Evolutionary conservation across 2,888 invertebrate species (phyloP).

Genomic region (Anaspis maculata): DNA sequence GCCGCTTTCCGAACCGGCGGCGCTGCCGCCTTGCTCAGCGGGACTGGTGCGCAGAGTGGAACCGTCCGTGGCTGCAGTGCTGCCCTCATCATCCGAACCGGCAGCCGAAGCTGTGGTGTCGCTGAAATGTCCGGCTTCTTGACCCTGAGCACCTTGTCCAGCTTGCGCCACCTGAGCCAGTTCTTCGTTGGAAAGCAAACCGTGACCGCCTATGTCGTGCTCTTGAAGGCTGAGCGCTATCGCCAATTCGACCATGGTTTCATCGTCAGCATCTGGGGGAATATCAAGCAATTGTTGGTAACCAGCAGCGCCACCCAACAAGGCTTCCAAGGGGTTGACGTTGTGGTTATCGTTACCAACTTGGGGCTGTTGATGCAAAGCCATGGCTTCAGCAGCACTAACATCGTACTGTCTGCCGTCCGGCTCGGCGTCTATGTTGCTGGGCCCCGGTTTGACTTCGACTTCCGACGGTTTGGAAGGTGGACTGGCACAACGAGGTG

Average conservation of each 20-base stretch:
- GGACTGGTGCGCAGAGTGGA: constrained; percentile 82
- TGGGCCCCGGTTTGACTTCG: constrained; percentile 1
- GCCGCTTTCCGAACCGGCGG: constrained; percentile 77
- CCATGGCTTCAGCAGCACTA: constrained; percentile 32
- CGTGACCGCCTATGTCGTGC: constrained; percentile 54
- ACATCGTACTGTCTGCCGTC: constrained; percentile 23
- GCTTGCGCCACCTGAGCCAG: constrained; percentile 15
- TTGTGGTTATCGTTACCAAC: constrained; percentile 21
- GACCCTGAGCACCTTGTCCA: constrained; percentile 21
- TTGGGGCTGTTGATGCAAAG: constrained; percentile 15
- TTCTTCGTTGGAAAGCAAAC: constrained; percentile 34
- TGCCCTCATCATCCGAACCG: constrained; percentile 88
- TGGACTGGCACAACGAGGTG: constrained; percentile 59
- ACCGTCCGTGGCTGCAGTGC: constrained; percentile 91
- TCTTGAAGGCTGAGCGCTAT: constrained; percentile 90
- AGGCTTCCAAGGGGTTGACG: constrained; percentile 43
- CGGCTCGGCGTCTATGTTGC: not conserved
- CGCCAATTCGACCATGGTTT: constrained; percentile 93
- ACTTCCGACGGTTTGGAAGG: constrained; percentile 33
- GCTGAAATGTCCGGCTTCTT: constrained; percentile 59
- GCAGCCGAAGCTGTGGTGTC: constrained; percentile 80
- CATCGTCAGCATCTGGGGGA: constrained; percentile 93
- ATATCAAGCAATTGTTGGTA: constrained; percentile 79
- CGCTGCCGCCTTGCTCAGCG: constrained; percentile 57
- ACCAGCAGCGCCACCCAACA: constrained; percentile 45